phyloP scores from a whole-genome alignment of 1,140 invertebrate species.

The Tetragnatha versicolor region DNA sequence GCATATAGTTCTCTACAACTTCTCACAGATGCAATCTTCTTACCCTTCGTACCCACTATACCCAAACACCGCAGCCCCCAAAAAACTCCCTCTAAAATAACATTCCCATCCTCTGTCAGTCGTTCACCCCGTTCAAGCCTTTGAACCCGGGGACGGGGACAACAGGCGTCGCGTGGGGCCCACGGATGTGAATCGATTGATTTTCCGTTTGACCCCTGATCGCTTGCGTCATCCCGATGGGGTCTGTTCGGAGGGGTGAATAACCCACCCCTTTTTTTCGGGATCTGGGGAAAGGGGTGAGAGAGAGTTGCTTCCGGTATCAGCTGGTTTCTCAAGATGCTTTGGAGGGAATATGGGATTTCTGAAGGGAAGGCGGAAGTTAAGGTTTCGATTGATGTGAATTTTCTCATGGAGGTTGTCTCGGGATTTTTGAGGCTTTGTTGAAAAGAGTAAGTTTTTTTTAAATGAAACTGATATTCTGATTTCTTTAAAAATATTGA shows the following conservation, averaged over 20 bases:
- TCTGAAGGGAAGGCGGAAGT: not conserved
- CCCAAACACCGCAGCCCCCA: too few relatives aligned
- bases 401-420: not conserved
- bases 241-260: constrained; percentile 25
- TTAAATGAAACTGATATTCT: too few relatives aligned
- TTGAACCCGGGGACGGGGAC: constrained; percentile 37
- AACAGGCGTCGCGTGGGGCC: too few relatives aligned
- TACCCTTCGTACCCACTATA: too few relatives aligned
- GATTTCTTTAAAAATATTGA: too few relatives aligned
- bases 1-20: too few relatives aligned
- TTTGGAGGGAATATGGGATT: not conserved
- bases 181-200: constrained; percentile 24
- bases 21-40: too few relatives aligned
- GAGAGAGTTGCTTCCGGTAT: not conserved
- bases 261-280: constrained; percentile 20
- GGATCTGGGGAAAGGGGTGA: not conserved
- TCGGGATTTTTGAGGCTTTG: too few relatives aligned
- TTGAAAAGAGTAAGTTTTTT: too few relatives aligned
- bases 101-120: constrained; percentile 31
- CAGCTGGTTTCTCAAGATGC: not conserved
- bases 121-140: constrained; percentile 41
- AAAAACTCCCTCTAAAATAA: too few relatives aligned
- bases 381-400: not conserved
- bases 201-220: constrained; percentile 33
- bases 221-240: constrained; percentile 29